Evolutionary conservation across 1,140 invertebrate genomes (phyloP), one percentile per base, ranked within the genome.

Genomic region (Homalodisca vitripennis): DNA sequence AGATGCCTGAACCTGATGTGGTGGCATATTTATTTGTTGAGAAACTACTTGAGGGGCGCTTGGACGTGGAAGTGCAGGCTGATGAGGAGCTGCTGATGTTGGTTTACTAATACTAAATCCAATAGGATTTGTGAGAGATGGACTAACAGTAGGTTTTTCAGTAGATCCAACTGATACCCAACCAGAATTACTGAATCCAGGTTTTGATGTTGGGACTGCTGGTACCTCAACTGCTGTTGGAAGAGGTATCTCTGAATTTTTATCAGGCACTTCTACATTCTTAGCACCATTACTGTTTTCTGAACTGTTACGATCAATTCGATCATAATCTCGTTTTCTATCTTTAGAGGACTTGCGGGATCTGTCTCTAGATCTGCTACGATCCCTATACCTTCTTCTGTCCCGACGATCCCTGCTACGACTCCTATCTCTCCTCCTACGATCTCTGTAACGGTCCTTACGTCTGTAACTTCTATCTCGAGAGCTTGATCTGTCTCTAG

Each of bases 331-430:
- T 22, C 66, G 30, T 0, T 68, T 70, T 26, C 72, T 73, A n/a
- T 76, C 75, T 22, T 76, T 71, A 68, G 74, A 70, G 47, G 71
- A 57, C 64, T 68, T 74, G 20, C 70, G 70, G 41, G 68, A 70
- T 26, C 74, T 73, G 32, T 80, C 78, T 41, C 78, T 75, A 22
- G 76, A 75, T 69, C 77, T 74, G 24, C 76, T 77, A 10, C 77
- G 66, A 48, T 75, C 75, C 51, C 79, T 74, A 69, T 82, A 79
- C 0, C 82, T 76, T 27, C 79, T 72, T 51, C 79, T 66, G n/a
- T 74, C 72, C 26, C 73, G 51, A 57, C 69, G 62, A 70, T 87
- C 84, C 13, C 85, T 82, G 26, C 84, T 78, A 24, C 87, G 82
- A 13, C 83, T 83, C 13, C 82, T 67, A 77, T 68, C 53, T 65